A percentile compares a stretch with the other conserved stretches of the same genome.
These are phyloP conservation scores for Threskiornis aethiopicus DNA, from an alignment of 2,797 vertebrate genomes.

Conservation along the genomic window DNA sequence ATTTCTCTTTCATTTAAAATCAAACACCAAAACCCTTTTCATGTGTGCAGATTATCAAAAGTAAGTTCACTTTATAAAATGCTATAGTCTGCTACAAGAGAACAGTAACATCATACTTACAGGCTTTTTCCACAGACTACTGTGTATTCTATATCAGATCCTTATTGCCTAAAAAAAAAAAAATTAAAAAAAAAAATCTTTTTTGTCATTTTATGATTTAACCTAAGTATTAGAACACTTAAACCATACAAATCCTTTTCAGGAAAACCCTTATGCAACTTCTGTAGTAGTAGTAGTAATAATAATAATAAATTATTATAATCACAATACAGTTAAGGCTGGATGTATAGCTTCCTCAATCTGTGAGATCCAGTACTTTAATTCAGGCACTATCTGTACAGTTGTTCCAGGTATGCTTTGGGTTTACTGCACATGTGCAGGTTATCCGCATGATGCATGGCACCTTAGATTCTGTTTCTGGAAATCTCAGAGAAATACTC, in stretches of 20 bases:
- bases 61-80: background rate
- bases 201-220: background rate
- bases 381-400: background rate
- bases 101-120: background rate
- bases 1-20: background rate
- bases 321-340: background rate
- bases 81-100: background rate
- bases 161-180: background rate
- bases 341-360: background rate
- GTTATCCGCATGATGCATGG: fast-evolving
- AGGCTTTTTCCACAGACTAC: background rate
- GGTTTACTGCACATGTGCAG: background rate
- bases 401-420: background rate
- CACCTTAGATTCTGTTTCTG: background rate
- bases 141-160: background rate
- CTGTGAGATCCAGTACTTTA: background rate
- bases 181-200: no score
- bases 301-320: background rate
- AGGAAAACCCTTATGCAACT: background rate
- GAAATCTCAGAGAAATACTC: background rate
- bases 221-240: background rate
- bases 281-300: background rate
- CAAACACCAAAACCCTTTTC: background rate
- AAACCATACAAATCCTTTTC: background rate
- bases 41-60: background rate